phyloP scores from a whole-genome alignment of 37 sponge, comb jelly and placozoan species.

The Beroe forskalii region DNA sequence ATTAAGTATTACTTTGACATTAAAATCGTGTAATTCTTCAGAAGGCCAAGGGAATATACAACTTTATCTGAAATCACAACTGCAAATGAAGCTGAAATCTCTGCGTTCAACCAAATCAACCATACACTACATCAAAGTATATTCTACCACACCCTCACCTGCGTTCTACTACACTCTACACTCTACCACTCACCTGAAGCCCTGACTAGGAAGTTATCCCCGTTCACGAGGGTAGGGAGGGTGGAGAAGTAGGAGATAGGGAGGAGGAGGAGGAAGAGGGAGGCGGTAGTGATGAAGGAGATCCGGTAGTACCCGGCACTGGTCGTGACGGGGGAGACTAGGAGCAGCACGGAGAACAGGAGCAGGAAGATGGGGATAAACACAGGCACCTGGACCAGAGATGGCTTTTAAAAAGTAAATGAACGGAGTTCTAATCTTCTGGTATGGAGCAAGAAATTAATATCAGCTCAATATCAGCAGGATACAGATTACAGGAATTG shows the following conservation, averaged over 20 bases:
- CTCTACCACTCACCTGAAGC: neutral
- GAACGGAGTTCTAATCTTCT: neutral
- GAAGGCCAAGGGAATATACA: too few species aligned
- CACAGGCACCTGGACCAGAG: conserved; percentile 34
- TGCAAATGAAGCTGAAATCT: too few species aligned
- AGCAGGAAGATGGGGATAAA: conserved; percentile 14
- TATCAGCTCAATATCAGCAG: neutral
- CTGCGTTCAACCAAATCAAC: too few species aligned
- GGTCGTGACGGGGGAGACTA: neutral
- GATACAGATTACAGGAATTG: neutral
- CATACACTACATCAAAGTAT: too few species aligned
- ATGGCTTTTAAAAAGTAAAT: too few species aligned
- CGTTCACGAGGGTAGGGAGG: neutral
- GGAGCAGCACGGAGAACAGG: neutral
- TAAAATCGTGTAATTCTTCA: too few species aligned
- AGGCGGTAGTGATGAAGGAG: neutral
- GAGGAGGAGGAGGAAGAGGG: neutral
- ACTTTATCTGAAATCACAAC: too few species aligned
- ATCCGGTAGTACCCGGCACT: conserved; percentile 15
- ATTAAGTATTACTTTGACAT: too few species aligned
- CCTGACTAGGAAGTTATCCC: neutral
- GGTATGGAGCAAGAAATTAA: too few species aligned
- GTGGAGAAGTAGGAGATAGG: neutral
- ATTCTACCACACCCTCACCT: too few species aligned
- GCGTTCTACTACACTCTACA: too few species aligned